Conservation (phyloP, 2,888 invertebrate genomes). For the Xanthia icteritia region DNA sequence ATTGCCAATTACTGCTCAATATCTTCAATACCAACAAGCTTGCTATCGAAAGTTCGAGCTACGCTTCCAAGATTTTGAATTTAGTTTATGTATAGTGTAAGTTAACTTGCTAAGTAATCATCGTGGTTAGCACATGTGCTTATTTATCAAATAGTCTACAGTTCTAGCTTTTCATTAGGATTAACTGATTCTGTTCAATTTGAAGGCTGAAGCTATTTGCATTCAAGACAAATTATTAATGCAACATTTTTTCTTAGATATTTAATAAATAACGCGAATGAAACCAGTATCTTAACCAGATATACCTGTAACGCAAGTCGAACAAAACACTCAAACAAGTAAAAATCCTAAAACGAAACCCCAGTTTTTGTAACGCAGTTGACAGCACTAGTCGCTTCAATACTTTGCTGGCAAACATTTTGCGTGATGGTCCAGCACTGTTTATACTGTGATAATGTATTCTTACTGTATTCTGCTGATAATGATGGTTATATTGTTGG, state of each 20-base stretch:
- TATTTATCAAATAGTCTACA: not conserved
- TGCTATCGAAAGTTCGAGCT: slow-evolving; percentile 4
- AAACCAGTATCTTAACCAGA: not conserved
- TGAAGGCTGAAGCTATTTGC: not conserved
- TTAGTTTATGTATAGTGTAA: slow-evolving; percentile 11
- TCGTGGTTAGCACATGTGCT: not conserved
- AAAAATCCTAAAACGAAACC: not conserved
- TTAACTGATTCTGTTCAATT: not conserved
- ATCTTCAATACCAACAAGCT: slow-evolving; percentile 32
- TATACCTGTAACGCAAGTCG: not conserved
- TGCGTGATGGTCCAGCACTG: slow-evolving; percentile 57
- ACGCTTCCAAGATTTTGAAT: slow-evolving; percentile 23
- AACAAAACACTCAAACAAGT: not conserved
- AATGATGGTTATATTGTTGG: slow-evolving; percentile 60
- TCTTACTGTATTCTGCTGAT: slow-evolving; percentile 55
- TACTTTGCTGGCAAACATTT: slow-evolving; percentile 76
- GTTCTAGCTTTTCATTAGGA: not conserved
- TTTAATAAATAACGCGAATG: too few relatives aligned
- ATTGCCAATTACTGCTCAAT: slow-evolving; percentile 52
- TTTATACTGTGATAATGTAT: slow-evolving; percentile 69
- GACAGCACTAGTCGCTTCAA: slow-evolving; percentile 72
- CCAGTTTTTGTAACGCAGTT: not conserved
- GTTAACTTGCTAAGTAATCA: slow-evolving; percentile 4
- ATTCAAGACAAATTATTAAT: not conserved
- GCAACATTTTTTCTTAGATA: not conserved